phyloP scores from a whole-genome alignment of 2,888 invertebrate genomes.

The Diplolepis rosae region DNA sequence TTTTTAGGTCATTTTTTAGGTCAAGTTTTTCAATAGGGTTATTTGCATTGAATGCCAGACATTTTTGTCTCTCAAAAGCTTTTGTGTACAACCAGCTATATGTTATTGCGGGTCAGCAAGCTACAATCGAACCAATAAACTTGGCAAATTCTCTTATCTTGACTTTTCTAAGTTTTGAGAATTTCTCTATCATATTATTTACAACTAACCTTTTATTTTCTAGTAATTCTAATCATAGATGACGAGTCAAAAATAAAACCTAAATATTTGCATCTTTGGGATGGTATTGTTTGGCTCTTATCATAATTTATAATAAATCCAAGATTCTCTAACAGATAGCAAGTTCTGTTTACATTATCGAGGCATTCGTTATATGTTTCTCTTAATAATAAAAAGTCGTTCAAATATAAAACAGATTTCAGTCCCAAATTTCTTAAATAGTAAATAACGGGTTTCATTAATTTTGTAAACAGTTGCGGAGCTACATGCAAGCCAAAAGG shows the following conservation, averaged over 20 bases:
- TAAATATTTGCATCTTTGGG: background rate
- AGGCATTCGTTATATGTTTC: background rate
- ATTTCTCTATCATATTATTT: background rate
- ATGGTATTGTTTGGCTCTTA: background rate
- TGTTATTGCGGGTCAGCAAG: background rate
- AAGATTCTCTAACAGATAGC: background rate
- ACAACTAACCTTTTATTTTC: background rate
- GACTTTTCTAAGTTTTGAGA: background rate
- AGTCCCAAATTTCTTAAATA: background rate
- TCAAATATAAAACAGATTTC: background rate
- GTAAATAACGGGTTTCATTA: background rate
- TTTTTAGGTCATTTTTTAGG: too few species aligned
- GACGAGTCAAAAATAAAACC: background rate
- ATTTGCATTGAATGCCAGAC: background rate
- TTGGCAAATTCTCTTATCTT: slow-evolving; percentile 5
- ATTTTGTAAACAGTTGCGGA: background rate
- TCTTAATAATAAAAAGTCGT: background rate
- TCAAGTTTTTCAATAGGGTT: too few species aligned
- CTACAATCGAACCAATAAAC: background rate
- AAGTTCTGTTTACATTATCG: background rate
- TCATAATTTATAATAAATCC: background rate
- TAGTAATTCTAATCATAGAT: background rate
- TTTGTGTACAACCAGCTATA: slow-evolving; percentile 17
- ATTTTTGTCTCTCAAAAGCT: slow-evolving; percentile 36
- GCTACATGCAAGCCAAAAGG: background rate